Evolutionary conservation across 2,113 vertebrate species (phyloP), one percentile per base, ranked within the genome.

Genomic region (Solea senegalensis): DNA sequence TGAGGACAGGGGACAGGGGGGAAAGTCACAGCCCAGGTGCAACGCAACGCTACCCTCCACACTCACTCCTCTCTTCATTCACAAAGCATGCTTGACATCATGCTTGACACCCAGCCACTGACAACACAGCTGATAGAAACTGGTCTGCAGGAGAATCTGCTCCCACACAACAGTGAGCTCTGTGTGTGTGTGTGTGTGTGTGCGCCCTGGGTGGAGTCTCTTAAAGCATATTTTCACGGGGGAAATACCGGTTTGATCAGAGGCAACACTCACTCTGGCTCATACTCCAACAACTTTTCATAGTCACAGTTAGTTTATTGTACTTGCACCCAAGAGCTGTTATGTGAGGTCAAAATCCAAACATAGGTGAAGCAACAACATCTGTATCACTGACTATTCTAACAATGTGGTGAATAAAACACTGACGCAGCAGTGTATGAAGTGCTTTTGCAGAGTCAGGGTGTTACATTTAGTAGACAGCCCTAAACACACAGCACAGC

Each of bases 71-170:
- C 54, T 41, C 40, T 58, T 53, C 69, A 72, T 65, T 77, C 81
- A 74, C 46, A 48, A 40, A 26, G 4, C 58, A n/a, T 14, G 56
- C 44, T 6, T 84, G 71, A 79, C 80, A 70, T 69, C 62, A 78
- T 50, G 67, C 28, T 61, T 65, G 81, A 72, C 60, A 60, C 54
- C 0, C 69, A 49, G 65, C 72, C 74, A 74, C 59, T 21, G 53
- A 74, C 78, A 64, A 69, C 81, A 76, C 72, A 82, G 72, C 74
- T 72, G 79, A 77, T 11, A 57, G 46, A 74, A 76, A 76, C 69
- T 56, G 58, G 45, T 59, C 39, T 60, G 69, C 2, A 15, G 26
- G 43, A 3, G 10, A 50, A 26, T 51, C 15, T 41, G 46, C 16
- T 50, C 46, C 8, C 9, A 52, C 0, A 0, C 48, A 28, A 14